Base-by-base conservation (phyloP, 2,888 invertebrate species). In the Drosophila setosimentum region DNA sequence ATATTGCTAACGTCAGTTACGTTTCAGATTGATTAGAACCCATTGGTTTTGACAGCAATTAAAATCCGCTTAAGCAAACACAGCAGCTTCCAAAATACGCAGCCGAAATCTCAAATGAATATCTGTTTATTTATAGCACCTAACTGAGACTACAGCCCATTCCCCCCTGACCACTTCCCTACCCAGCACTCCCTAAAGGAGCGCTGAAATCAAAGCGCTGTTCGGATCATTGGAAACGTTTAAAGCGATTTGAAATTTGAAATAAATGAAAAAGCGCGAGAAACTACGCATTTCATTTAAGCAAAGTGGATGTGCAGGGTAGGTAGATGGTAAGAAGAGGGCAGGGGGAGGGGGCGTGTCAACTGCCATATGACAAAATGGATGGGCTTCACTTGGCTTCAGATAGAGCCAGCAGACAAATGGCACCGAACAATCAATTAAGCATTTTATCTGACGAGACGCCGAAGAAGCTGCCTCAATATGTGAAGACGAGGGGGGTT, bases 381-480 rank as follows among this genome's bases (percentile, higher is more conserved):
- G 53, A 76, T 81, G 83, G 73, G 71, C 78, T 55, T 73, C 73
- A 69, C 58, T 75, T 74, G 80, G 80, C 78, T 69, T 54, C 79
- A 75, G 48, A 62, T 62, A 54, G 42, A 55, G 68, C 58, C 76
- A 54, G 57, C 74, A 86, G 78, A 82, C 81, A 80, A 88, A 89
- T 90, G 87, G 82, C 78, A 76, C 60, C 73, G 75, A 76, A 83
- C 80, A 89, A 86, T 86, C 82, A 91, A 91, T 91, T 90, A 87
- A 78, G 73, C 73, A 79, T 70, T 83, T 81, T 66, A 60, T 64
- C 55, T 55, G 73, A 76, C 68, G 67, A 76, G 70, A 35, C 29
- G 54, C 50, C n/a, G 45, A 29, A 62, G 72, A 77, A 63, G 63
- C 77, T 77, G 72, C 61, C 48, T 18, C 13, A 29, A 21, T 8